Percentiles rank a stretch among this genome's conserved stretches.
Conservation (phyloP, 2,888 invertebrate genomes). For the Blomia tropicalis region DNA sequence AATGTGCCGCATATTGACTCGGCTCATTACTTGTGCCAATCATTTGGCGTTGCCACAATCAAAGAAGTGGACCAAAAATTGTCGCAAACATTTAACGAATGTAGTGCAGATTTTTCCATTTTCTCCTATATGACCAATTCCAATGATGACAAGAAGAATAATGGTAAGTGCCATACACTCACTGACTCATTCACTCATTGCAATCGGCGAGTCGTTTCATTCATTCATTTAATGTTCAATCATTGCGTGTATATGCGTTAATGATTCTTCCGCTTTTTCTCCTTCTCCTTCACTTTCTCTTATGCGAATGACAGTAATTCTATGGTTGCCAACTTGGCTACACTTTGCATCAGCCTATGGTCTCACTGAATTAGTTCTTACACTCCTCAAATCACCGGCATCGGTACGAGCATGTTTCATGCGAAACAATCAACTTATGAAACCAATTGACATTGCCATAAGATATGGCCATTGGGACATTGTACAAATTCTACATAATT, state of each 20-base stretch:
- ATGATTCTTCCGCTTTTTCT: not conserved
- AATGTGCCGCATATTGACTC: slow-evolving; percentile 55
- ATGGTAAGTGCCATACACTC: too few species aligned
- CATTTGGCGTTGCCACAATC: slow-evolving; percentile 58
- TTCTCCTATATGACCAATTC: not conserved
- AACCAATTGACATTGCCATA: not conserved
- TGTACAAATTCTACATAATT: not conserved
- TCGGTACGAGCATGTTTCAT: slow-evolving; percentile 49
- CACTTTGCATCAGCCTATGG: slow-evolving; percentile 77
- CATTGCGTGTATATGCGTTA: too few species aligned
- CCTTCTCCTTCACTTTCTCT: not conserved
- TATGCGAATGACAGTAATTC: not conserved
- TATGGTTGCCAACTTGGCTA: slow-evolving; percentile 62
- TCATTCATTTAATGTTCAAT: too few species aligned
- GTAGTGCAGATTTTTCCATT: slow-evolving; percentile 25
- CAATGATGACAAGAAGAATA: not conserved
- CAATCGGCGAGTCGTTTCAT: too few species aligned
- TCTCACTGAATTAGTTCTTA: slow-evolving; percentile 61
- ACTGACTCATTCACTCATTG: too few species aligned
- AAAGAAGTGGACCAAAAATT: slow-evolving; percentile 66
- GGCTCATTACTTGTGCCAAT: slow-evolving; percentile 73
- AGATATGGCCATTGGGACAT: not conserved
- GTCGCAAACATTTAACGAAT: slow-evolving; percentile 36
- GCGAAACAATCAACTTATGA: not conserved
- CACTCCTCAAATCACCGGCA: slow-evolving; percentile 67